Percentiles rank a stretch among this genome's conserved stretches.
These are phyloP conservation scores for Oligia latruncula DNA, from an alignment of 2,888 invertebrate genomes.

Conservation along the genomic window DNA sequence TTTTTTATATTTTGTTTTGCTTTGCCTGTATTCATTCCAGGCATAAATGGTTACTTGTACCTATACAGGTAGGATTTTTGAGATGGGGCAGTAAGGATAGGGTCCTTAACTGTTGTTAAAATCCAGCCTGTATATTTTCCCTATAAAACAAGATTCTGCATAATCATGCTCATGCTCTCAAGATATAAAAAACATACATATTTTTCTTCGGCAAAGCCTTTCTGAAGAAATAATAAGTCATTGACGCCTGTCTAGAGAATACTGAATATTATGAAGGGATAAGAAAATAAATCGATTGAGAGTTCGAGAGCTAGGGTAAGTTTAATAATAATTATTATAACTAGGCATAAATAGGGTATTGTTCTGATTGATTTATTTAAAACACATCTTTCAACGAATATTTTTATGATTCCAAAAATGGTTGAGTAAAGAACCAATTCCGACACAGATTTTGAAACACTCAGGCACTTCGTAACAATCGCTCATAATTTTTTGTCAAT, in stretches of 20 bases:
- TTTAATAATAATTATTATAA: background rate
- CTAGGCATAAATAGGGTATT: background rate
- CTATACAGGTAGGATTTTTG: no score
- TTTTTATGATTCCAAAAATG: background rate
- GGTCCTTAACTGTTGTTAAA: no score
- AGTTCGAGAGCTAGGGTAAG: background rate
- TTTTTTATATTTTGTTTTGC: background rate
- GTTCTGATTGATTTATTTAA: background rate
- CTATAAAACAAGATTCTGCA: slow-evolving; percentile 22
- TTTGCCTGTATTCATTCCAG: background rate
- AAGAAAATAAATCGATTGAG: background rate
- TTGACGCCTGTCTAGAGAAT: background rate
- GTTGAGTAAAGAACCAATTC: background rate
- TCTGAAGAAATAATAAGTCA: slow-evolving; percentile 3
- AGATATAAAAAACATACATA: slow-evolving; percentile 3
- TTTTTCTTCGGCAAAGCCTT: background rate
- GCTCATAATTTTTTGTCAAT: background rate
- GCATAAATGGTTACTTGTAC: background rate
- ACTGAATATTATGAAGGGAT: background rate
- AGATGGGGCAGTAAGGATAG: no score
- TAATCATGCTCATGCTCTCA: background rate
- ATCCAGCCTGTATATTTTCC: background rate
- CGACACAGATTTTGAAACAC: background rate
- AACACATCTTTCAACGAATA: background rate
- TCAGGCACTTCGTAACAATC: background rate